Evolutionary conservation across 2,113 vertebrate species (phyloP).

Genomic region (Amia ocellicauda): DNA sequence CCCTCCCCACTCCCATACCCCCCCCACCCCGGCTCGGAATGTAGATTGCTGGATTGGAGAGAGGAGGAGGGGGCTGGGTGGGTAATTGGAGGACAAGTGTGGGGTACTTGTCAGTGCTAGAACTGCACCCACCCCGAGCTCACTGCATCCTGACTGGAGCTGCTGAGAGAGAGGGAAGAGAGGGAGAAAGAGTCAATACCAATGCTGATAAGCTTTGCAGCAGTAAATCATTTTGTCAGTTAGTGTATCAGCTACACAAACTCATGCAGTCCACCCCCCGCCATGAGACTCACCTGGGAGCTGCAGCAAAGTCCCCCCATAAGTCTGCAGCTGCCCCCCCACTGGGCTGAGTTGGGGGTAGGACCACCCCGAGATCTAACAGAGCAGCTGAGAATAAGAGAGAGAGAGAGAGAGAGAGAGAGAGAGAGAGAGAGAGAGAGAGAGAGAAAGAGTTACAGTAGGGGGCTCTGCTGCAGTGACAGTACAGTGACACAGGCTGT

Average conservation of each 20-base stretch:
- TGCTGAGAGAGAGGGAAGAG: constrained; percentile 30
- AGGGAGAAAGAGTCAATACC: constrained; percentile 18
- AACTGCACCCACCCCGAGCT: constrained; percentile 71
- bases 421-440: neutral
- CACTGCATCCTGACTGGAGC: constrained; percentile 56
- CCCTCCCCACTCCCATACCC: no score
- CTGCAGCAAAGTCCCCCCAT: constrained; percentile 91
- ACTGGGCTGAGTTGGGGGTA: constrained; percentile 40
- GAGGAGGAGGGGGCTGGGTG: no score
- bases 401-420: neutral
- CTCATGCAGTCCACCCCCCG: no score
- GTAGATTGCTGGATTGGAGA: no score
- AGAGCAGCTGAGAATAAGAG: constrained; percentile 41
- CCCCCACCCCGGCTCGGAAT: no score
- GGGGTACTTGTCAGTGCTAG: no score
- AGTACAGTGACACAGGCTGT: no score
- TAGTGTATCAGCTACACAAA: no score
- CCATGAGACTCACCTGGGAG: constrained; percentile 86
- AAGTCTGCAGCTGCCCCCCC: constrained; percentile 54
- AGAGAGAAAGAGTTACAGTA: neutral
- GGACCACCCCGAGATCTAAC: constrained; percentile 51
- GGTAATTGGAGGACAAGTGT: no score
- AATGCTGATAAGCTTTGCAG: no score
- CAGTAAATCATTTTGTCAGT: no score
- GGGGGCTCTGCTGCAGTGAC: no score